Evolutionary conservation across 2,888 invertebrate species (phyloP).

Genomic region (Apodemia zela): DNA sequence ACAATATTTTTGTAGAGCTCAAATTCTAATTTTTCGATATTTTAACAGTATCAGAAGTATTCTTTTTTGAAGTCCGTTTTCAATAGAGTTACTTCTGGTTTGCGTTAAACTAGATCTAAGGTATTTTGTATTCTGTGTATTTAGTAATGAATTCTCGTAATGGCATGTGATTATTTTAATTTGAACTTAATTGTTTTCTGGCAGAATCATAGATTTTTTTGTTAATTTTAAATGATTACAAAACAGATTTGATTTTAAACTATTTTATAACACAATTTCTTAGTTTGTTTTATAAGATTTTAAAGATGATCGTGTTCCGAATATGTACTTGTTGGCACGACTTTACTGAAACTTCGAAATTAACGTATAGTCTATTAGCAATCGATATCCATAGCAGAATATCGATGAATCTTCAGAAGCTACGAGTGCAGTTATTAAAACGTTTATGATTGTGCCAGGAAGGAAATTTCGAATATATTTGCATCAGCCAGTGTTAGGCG

Average conservation of each 20-base stretch:
- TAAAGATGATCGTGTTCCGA: background rate
- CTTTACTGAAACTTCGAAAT: no score
- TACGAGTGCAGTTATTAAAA: background rate
- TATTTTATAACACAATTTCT: background rate
- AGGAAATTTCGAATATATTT: background rate
- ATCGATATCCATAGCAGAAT: no score
- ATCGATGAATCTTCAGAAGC: background rate
- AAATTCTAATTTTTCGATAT: background rate
- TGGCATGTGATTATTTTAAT: background rate
- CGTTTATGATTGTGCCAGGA: background rate
- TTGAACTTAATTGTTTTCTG: background rate
- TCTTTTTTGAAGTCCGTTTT: constrained; percentile 5
- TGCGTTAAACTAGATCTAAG: background rate
- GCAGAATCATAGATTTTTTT: background rate
- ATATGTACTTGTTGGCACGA: no score
- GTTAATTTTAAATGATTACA: no score
- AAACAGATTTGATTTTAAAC: background rate
- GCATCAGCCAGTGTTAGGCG: background rate
- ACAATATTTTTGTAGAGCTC: background rate
- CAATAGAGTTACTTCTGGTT: background rate
- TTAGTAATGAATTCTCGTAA: background rate
- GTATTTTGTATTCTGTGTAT: background rate
- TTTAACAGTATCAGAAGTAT: background rate
- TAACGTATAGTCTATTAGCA: no score
- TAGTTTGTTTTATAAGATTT: background rate